A percentile compares a stretch with the other conserved stretches of the same genome.
phyloP scores from a whole-genome alignment of 2,113 vertebrate genomes.

The Pogona vitticeps region DNA sequence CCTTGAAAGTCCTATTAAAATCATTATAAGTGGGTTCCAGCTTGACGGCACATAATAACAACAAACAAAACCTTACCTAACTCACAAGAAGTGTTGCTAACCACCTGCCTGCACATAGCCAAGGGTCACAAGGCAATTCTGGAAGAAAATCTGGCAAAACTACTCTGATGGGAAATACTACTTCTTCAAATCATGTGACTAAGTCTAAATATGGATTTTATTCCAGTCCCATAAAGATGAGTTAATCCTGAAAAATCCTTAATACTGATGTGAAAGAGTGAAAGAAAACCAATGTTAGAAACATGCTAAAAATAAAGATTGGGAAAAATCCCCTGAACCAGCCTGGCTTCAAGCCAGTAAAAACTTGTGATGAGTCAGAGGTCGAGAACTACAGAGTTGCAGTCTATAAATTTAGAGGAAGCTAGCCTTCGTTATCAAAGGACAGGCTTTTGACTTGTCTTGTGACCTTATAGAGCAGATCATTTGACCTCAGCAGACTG shows the following conservation, averaged over 20 bases:
- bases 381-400: background rate
- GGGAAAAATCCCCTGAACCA: background rate
- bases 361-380: slow-evolving; percentile 6
- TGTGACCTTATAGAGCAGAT: slow-evolving; percentile 22
- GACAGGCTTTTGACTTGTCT: slow-evolving; percentile 14
- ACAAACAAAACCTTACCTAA: background rate
- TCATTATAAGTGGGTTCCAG: no score
- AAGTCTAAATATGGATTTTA: background rate
- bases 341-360: slow-evolving; percentile 2
- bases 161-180: background rate
- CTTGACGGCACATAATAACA: no score
- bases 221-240: background rate
- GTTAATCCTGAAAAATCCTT: background rate
- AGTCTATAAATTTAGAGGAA: slow-evolving; percentile 4
- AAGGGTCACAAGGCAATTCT: background rate
- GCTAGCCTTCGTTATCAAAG: background rate
- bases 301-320: background rate
- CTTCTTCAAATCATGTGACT: background rate
- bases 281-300: background rate
- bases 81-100: no score
- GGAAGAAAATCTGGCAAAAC: background rate
- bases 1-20: no score
- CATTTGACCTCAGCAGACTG: background rate
- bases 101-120: background rate
- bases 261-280: background rate